phyloP scores from a whole-genome alignment of 2,888 invertebrate genomes.

The Acleris laterana region DNA sequence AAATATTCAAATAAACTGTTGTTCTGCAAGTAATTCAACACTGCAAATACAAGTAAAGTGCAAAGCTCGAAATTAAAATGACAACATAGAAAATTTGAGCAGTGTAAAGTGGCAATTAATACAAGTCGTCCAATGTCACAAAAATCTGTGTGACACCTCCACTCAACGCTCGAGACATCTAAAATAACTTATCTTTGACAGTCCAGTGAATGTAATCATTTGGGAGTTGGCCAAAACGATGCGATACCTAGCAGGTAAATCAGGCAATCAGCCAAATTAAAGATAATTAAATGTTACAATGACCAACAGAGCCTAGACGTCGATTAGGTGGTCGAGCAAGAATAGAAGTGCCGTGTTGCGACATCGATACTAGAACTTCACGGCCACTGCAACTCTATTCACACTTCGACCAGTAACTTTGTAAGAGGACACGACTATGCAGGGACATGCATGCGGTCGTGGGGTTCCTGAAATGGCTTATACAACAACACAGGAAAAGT shows the following conservation, averaged over 20 bases:
- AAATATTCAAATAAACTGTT: too few relatives aligned
- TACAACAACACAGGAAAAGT: too few relatives aligned
- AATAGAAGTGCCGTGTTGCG: slow-evolving; percentile 51
- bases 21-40: too few relatives aligned
- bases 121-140: slow-evolving; percentile 55
- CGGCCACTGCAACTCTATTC: slow-evolving; percentile 11
- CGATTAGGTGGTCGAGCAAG: slow-evolving; percentile 56
- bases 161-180: slow-evolving; percentile 62
- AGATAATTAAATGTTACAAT: slow-evolving; percentile 81
- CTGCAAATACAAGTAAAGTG: background rate
- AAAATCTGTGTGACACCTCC: slow-evolving; percentile 54
- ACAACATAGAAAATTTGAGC: slow-evolving; percentile 37
- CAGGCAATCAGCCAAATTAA: slow-evolving; percentile 79
- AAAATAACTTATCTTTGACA: slow-evolving; percentile 84
- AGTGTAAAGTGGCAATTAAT: slow-evolving; percentile 49
- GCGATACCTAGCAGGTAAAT: slow-evolving; percentile 79
- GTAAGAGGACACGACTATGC: too few relatives aligned
- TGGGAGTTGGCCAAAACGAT: slow-evolving; percentile 69
- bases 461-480: too few relatives aligned
- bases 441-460: too few relatives aligned
- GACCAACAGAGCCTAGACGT: slow-evolving; percentile 69
- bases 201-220: slow-evolving; percentile 79
- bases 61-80: background rate
- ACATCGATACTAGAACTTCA: slow-evolving; percentile 23
- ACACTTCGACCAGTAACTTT: background rate